These are phyloP conservation scores for Lucinisca nassula DNA, from an alignment of 2,888 invertebrate species.

Conservation along the genomic window DNA sequence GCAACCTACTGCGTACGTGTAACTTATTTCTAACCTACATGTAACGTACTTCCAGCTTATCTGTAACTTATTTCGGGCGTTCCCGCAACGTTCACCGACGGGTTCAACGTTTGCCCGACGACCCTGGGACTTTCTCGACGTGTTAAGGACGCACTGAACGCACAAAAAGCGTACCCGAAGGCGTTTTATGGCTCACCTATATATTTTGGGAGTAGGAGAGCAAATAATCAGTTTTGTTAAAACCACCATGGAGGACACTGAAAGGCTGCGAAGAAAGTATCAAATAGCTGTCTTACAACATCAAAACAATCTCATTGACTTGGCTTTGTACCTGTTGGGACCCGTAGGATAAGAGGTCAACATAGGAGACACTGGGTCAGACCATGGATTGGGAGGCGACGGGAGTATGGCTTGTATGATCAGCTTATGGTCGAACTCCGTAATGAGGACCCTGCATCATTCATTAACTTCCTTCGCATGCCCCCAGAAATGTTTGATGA, in stretches of 20 bases:
- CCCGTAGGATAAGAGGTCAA: too few species aligned
- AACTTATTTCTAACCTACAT: too few species aligned
- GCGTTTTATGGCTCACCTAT: not conserved
- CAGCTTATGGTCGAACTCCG: conserved; percentile 34
- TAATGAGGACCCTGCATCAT: conserved; percentile 63
- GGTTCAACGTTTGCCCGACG: conserved; percentile 1
- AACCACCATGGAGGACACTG: not conserved
- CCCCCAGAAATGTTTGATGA: conserved; percentile 70
- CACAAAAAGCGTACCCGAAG: too few species aligned
- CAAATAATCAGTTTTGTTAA: not conserved
- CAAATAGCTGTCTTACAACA: conserved; percentile 10
- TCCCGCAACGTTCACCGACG: too few species aligned
- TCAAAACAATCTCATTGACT: conserved; percentile 10
- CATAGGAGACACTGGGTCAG: too few species aligned
- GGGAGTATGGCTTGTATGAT: conserved; percentile 58
- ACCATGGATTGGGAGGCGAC: conserved; percentile 61
- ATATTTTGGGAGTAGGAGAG: not conserved
- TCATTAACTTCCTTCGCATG: conserved; percentile 71
- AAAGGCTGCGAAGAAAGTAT: not conserved
- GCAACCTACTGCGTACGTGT: conserved; percentile 13
- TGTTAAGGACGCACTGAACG: not conserved
- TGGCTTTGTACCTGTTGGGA: too few species aligned
- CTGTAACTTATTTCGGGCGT: too few species aligned
- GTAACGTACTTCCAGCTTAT: too few species aligned
- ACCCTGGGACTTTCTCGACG: conserved; percentile 11